Base-by-base conservation (phyloP, 2,888 invertebrate species). In the Sphaerophoria rueppellii region DNA sequence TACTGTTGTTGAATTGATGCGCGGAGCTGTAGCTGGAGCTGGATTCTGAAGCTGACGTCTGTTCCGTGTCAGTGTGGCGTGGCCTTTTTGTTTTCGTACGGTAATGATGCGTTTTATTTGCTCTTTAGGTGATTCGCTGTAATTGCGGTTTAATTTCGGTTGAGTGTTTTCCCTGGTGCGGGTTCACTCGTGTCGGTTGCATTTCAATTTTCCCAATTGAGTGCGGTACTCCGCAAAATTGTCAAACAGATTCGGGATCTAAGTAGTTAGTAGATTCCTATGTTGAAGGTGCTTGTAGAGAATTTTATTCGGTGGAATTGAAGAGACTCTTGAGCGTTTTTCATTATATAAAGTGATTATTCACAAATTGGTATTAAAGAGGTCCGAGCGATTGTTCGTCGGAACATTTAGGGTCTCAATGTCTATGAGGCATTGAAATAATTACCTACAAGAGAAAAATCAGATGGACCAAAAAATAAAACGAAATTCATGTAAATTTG, bases 31-130 rank as follows among this genome's bases (percentile, higher is more conserved):
- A 32, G 9, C 74, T 70, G 52, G 54, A 40, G 24, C 57, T 71
- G 58, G 73, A 63, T 76, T 85, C 81, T 85, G 52, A 60, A 40
- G 24, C 57, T 71, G 58, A 77, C 70, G 81, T 85, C 81, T 85
- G 85, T 77, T 81, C 24, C 58, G n/a, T 77, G 85, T 85, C 81
- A 81, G 63, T 43, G 50, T 7, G 50, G 6, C 14, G 60, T 76
- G 76, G 76, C 73, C 81, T 81, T 81, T 77, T 81, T 77, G 81
- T 85, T 85, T 85, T 81, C 72, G 70, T 81, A 76, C 76, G 85
- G 85, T 85, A 85, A 85, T 85, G 85, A 76, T 63, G 81, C 85
- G 81, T 85, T 85, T 81, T 85, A 85, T 81, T 85, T 85, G 81
- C 85, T 81, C 76, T 85, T 85, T 85, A 81, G 76, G 81, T 85